Percentiles rank a stretch among this genome's conserved stretches.
These are phyloP conservation scores for Phataginus tricuspis DNA, from an alignment of 2,797 vertebrate species.

Conservation along the genomic window DNA sequence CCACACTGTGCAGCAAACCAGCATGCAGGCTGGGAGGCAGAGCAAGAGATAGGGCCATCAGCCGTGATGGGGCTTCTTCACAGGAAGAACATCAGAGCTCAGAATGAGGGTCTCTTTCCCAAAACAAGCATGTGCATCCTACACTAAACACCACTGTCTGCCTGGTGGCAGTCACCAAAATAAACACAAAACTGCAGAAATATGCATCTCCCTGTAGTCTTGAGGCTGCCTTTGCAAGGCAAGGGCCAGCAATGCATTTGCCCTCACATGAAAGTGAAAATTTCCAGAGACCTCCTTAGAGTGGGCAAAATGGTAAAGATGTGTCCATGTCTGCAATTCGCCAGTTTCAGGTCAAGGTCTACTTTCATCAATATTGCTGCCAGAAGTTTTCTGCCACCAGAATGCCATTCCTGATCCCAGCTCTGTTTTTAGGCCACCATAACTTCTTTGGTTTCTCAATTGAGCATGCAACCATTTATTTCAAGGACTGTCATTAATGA, in stretches of 20 bases:
- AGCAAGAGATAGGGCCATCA: slow-evolving; percentile 76
- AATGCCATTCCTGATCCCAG: slow-evolving; percentile 84
- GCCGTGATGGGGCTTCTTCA: slow-evolving; percentile 79
- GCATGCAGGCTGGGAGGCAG: slow-evolving; percentile 68
- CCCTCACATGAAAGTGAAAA: slow-evolving; percentile 61
- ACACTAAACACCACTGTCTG: slow-evolving; percentile 75
- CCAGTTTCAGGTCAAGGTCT: slow-evolving; percentile 80
- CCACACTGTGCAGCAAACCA: slow-evolving; percentile 82
- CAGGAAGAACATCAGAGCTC: slow-evolving; percentile 74
- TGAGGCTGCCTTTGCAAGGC: slow-evolving; percentile 79
- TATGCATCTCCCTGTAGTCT: slow-evolving; percentile 73
- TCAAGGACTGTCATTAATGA: slow-evolving; percentile 84
- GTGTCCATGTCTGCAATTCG: slow-evolving; percentile 75
- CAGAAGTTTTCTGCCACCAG: slow-evolving; percentile 82
- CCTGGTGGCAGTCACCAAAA: slow-evolving; percentile 80
- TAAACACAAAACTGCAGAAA: slow-evolving; percentile 56
- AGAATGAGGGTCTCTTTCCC: slow-evolving; percentile 76
- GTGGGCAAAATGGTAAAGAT: slow-evolving; percentile 78
- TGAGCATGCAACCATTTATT: slow-evolving; percentile 88
- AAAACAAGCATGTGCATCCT: slow-evolving; percentile 77
- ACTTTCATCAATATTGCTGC: slow-evolving; percentile 79
- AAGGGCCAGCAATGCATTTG: slow-evolving; percentile 83
- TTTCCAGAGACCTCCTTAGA: slow-evolving; percentile 80
- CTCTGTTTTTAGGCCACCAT: slow-evolving; percentile 86
- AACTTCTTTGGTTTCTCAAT: slow-evolving; percentile 87